These are phyloP conservation scores for Puffinus mauretanicus DNA, from an alignment of 2,113 vertebrate genomes.

Conservation along the genomic window DNA sequence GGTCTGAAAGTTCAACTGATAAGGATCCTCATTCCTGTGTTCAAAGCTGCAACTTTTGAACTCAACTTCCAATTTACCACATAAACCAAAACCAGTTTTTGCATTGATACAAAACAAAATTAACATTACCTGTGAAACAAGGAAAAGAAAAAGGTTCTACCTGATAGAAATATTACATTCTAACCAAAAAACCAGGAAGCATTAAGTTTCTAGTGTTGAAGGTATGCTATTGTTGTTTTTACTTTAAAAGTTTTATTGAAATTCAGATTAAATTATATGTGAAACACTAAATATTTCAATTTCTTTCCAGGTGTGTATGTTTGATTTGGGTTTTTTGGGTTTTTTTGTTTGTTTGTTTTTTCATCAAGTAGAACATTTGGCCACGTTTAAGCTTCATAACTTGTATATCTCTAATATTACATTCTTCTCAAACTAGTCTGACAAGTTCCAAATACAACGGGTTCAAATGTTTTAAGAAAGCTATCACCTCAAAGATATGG, in stretches of 20 bases:
- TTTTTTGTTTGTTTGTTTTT: background rate
- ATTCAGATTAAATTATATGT: background rate
- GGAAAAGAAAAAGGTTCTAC: background rate
- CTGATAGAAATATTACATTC: background rate
- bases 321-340: background rate
- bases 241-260: background rate
- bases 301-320: background rate
- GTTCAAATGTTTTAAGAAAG: background rate
- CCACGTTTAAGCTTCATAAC: background rate
- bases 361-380: background rate
- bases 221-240: background rate
- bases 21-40: background rate
- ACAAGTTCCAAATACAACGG: background rate
- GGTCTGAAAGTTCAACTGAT: background rate
- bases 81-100: background rate
- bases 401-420: background rate
- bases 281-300: background rate
- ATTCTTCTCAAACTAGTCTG: background rate
- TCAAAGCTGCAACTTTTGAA: background rate
- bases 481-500: background rate
- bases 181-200: background rate
- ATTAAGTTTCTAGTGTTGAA: background rate
- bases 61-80: background rate
- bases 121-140: background rate
- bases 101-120: background rate